Evolutionary conservation across 1,140 invertebrate genomes (phyloP), one percentile per base, ranked within the genome.

Genomic region (Drosophila eugracilis): DNA sequence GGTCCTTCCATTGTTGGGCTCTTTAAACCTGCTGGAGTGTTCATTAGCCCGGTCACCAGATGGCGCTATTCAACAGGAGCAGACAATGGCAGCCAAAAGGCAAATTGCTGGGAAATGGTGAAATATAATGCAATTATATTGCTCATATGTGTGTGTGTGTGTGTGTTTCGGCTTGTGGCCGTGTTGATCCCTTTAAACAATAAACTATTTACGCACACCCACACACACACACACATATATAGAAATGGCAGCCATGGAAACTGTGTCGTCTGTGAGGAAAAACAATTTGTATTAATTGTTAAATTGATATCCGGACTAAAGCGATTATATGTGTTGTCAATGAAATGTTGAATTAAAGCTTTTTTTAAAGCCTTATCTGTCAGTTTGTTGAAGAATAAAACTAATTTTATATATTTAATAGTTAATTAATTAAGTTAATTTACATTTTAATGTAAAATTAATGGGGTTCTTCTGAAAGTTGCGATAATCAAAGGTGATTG

Each of bases 101-200:
- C 65, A 71, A 76, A 79, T 79, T 71, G 63, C 19, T 47, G 70
- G 66, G 37, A 58, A 77, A 79, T 58, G 28, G 53, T 49, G 69
- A 52, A 72, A 81, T 53, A 76, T 72, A 77, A 81, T 81, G 70
- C 53, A 79, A 80, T 80, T 80, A 76, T 47, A 10, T 28, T 44
- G 55, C 55, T 26, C n/a, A n/a, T n/a, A n/a, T 36, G 15, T 6
- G 21, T 45, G 26, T 41, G 21, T 44, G n/a, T 41, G 17, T 19
- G 22, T 53, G 47, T 55, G 53, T 54, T 36, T 59, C 22, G 22
- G 26, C 55, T 44, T 62, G 58, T 22, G 39, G 57, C 26, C 41
- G 28, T 63, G 57, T 63, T 65, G 48, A 53, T 67, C 65, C 47
- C 60, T 53, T 52, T 52, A 52, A 69, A 69, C 62, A 69, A 69